Base-by-base conservation (phyloP, 2,113 vertebrate species). In the Acanthochromis polyacanthus region DNA sequence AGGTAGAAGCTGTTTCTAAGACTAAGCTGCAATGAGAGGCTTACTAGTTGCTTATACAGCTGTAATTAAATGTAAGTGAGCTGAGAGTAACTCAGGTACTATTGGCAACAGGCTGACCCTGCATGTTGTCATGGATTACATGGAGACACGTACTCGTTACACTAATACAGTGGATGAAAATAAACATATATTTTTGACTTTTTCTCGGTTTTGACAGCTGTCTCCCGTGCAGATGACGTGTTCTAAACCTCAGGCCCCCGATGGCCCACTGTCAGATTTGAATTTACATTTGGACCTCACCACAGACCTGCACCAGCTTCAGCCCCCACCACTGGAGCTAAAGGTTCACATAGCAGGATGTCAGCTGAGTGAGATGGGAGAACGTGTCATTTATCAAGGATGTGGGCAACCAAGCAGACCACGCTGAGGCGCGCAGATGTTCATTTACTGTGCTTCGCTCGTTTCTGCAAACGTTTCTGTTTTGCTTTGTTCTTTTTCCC, bases 381-480 rank as follows among this genome's bases (percentile, higher is more conserved):
- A 17, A 15, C 10, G 9, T 1, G 55, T 59, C 66, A 25, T 65
- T 62, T 16, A 51, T 80, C 10, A 59, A 52, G 59, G 22, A 78
- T 57, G 56, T 17, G 64, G 16, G 71, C 68, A 73, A 65, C 59
- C 65, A 28, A 83, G 77, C 59, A 62, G 63, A 69, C 20, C 62
- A n/a, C 23, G 15, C 12, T 57, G 30, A 59, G 71, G 50, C 11
- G 1, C 61, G 38, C 83, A 83, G 82, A 83, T 85, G 86, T 73
- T 85, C 51, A 17, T 75, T 84, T 28, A 69, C 60, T 30, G 59
- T 46, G 65, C 65, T 40, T 3, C 10, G 52, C 43, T 75, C 51
- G 14, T 72, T 89, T 66, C 51, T 78, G 75, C 68, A 82, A 68
- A 71, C 12, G 3, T 75, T 75, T 77, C 66, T 11, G 48, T 80